A percentile compares a stretch with the other conserved stretches of the same genome.
These are phyloP conservation scores for Drepana arcuata DNA, from an alignment of 1,140 invertebrate genomes.

Conservation along the genomic window DNA sequence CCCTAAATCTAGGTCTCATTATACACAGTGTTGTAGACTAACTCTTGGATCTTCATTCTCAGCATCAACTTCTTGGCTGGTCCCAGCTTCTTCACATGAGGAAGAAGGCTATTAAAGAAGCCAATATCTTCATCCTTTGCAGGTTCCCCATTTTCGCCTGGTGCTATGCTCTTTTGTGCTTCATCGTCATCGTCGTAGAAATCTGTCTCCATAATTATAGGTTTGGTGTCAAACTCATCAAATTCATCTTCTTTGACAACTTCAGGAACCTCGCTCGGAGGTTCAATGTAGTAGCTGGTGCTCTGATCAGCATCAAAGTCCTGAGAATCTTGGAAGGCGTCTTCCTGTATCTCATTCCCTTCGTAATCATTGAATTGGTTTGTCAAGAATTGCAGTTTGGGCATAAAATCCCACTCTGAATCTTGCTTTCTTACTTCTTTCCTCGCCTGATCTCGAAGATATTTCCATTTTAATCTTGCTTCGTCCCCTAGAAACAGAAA, in stretches of 20 bases:
- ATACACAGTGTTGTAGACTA: slow-evolving; percentile 63
- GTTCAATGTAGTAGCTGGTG: slow-evolving; percentile 23
- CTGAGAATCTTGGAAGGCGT: slow-evolving; percentile 27
- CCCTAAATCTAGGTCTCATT: slow-evolving; percentile 35
- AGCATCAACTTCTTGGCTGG: slow-evolving; percentile 64
- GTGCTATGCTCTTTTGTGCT: slow-evolving; percentile 24
- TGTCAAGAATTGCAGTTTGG: slow-evolving; percentile 54
- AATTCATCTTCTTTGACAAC: slow-evolving; percentile 53
- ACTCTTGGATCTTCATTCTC: slow-evolving; percentile 62
- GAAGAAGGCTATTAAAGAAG: slow-evolving; percentile 62
- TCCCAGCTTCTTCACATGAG: slow-evolving; percentile 55
- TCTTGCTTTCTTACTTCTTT: slow-evolving; percentile 52
- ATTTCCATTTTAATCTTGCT: slow-evolving; percentile 65
- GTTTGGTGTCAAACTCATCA: slow-evolving; percentile 65
- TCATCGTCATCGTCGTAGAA: slow-evolving; percentile 63
- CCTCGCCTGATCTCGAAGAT: slow-evolving; percentile 59
- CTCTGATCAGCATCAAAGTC: slow-evolving; percentile 41
- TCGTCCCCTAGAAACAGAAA: slow-evolving; percentile 54
- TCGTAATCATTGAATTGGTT: slow-evolving; percentile 63
- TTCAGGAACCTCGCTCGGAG: slow-evolving; percentile 10
- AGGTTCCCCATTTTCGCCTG: slow-evolving; percentile 20
- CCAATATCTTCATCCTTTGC: slow-evolving; percentile 59
- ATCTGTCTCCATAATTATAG: slow-evolving; percentile 58
- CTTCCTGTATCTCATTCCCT: slow-evolving; percentile 31
- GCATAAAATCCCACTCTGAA: slow-evolving; percentile 54